Evolutionary conservation across 2,888 invertebrate genomes (phyloP).

Genomic region (Pammene aurita): DNA sequence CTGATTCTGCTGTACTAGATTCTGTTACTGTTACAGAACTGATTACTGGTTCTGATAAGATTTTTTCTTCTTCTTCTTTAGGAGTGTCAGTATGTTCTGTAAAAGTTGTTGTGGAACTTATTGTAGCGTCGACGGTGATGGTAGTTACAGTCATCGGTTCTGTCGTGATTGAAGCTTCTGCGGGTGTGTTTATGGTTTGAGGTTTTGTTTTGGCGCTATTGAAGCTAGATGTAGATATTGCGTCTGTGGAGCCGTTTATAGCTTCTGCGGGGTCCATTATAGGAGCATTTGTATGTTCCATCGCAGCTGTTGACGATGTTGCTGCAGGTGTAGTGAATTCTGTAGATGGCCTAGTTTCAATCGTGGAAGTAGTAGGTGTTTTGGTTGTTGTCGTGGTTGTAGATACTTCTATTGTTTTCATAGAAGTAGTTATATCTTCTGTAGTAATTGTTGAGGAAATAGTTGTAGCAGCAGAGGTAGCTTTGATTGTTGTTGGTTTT

Average conservation of each 20-base stretch:
- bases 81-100: background rate
- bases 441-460: conserved; percentile 2
- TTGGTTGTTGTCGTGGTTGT: conserved; percentile 19
- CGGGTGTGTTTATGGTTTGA: background rate
- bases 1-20: background rate
- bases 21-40: background rate
- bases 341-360: background rate
- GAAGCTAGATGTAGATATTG: background rate
- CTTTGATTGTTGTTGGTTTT: conserved; percentile 12
- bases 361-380: conserved; percentile 9
- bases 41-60: background rate
- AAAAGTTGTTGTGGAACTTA: background rate
- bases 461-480: conserved; percentile 22
- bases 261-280: background rate
- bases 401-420: background rate
- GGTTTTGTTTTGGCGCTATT: background rate
- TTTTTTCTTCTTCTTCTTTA: background rate
- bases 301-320: background rate
- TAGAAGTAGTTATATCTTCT: conserved; percentile 3
- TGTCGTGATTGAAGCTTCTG: background rate
- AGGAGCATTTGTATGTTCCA: background rate
- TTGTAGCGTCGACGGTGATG: background rate
- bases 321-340: background rate
- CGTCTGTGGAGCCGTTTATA: background rate
- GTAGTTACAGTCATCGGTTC: background rate